Base-by-base conservation (phyloP, 30 jellyfish, hydroid and myxozoan species). In the Turritopsis dohrnii region DNA sequence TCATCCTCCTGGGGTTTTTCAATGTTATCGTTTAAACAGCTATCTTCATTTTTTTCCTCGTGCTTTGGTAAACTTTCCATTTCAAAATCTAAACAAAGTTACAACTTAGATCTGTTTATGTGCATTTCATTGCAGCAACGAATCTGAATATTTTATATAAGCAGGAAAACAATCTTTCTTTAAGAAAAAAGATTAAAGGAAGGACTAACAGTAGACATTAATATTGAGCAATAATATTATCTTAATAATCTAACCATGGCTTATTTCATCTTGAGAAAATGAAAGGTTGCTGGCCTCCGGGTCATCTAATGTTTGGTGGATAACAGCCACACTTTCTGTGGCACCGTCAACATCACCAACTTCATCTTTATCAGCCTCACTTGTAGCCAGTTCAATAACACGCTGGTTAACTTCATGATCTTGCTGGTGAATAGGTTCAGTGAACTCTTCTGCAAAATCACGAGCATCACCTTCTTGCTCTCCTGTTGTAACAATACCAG, bases 371-470 rank as follows among this genome's bases (percentile, higher is more conserved):
- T 0, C 8, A 69, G 28, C 23, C 16, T 19, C 77, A 23, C 60
- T 41, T 41, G 60, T 5, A 41, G 60, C 60, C 60, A 41, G 60
- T 41, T 80, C 65, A 24, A 80, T 26, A 23, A 18, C 79, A 31
- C 87, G 79, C 17, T 65, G 52, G 23, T 71, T 25, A 65, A 16
- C 13, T 16, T 28, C 60, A 1, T 53, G 29, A 25, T 21, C 52
- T 23, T 8, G 41, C 21, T 26, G 79, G 60, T 80, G 87, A 80
- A 80, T 80, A 18, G 87, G 79, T 24, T 80, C 79, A 16, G 87
- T 71, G 7, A 80, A 65, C 52, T 80, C 66, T 52, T 80, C 87
- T 52, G 79, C 53, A 53, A 53, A 28, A 80, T 80, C 81, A 7
- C 83, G 18, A 7, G 87, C 79, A 16, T 80, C 83, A 80, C 82